Evolutionary conservation across 92 coral and sea anemone species (phyloP), one percentile per base, ranked within the genome.

Genomic region (Paramuricea clavata): DNA sequence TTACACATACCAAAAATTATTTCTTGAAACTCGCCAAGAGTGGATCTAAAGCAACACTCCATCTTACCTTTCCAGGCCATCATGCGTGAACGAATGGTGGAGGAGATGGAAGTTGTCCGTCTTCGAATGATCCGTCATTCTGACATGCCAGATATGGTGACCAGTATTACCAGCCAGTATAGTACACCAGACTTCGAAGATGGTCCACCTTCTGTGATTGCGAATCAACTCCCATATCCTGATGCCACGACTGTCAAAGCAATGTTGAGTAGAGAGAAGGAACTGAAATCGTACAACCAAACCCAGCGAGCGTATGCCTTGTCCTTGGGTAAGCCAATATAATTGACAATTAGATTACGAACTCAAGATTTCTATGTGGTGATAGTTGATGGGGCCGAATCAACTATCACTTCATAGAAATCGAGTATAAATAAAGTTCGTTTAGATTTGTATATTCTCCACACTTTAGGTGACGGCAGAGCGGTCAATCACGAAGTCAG

Each of bases 141-240:
- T 8, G 94, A 94, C 33, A 94, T 96, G 90, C 99, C 99, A 0
- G 99, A 96, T 73, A 96, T 96, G 99, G 92, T 96, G 57, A 93
- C 92, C 74, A 56, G 84, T 60, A 79, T 79, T 7, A 79, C 73
- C 65, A 33, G 71, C 21, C 84, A 60, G 35, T 42, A 59, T 39
- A 59, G 84, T 79, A 39, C 84, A 1, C 39, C 73, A 33, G 84
- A 79, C 6, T 59, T 0, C 25, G 84, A 61, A 15, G 84, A 79
- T 32, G 84, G 84, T 54, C 84, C 72, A 31, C 78, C 89, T 16
- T 83, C 88, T n/a, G 85, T 83, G 35, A 81, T 52, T 12, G 91
- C 84, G 15, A 76, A 91, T 0, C 85, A 90, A 69, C 78, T 90
- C n/a, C 88, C 92, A 19, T 59, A 54, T 49, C 59, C 89, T 41